Conservation (phyloP, 2,888 invertebrate genomes). For the Drosophila kanekoi region DNA sequence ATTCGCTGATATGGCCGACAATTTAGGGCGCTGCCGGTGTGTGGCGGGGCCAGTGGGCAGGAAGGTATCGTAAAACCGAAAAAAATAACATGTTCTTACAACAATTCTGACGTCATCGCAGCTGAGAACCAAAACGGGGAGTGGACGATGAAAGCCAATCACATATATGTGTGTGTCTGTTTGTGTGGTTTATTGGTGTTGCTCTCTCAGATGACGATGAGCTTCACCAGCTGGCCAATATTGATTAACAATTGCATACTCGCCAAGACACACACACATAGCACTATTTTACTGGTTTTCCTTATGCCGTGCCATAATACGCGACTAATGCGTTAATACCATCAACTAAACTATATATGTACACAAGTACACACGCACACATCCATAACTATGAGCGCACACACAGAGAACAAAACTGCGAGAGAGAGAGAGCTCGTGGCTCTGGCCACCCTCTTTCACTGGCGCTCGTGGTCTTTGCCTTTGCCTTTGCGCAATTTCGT, state of each 20-base stretch:
- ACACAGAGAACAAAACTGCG: conserved; percentile 24
- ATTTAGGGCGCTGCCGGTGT: conserved; percentile 20
- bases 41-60: neutral
- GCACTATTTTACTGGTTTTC: conserved; percentile 33
- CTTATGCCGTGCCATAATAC: conserved; percentile 55
- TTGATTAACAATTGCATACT: conserved; percentile 61
- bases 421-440: conserved; percentile 7
- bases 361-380: conserved; percentile 13
- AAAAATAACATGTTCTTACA: conserved; percentile 70
- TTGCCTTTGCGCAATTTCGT: conserved; percentile 76
- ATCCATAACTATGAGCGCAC: conserved; percentile 30
- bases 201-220: conserved; percentile 43
- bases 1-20: conserved; percentile 31
- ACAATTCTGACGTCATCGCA: conserved; percentile 78
- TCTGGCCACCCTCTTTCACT: conserved; percentile 69
- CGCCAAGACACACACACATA: conserved; percentile 20
- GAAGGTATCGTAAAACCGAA: conserved; percentile 25
- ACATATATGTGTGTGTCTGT: conserved; percentile 45
- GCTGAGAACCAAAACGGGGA: conserved; percentile 82
- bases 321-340: conserved; percentile 70
- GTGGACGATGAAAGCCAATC: conserved; percentile 76
- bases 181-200: conserved; percentile 18
- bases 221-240: conserved; percentile 68
- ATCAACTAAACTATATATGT: conserved; percentile 52
- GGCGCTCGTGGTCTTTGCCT: conserved; percentile 54